phyloP scores from a whole-genome alignment of 2,113 vertebrate genomes.

The Pristiophorus japonicus region DNA sequence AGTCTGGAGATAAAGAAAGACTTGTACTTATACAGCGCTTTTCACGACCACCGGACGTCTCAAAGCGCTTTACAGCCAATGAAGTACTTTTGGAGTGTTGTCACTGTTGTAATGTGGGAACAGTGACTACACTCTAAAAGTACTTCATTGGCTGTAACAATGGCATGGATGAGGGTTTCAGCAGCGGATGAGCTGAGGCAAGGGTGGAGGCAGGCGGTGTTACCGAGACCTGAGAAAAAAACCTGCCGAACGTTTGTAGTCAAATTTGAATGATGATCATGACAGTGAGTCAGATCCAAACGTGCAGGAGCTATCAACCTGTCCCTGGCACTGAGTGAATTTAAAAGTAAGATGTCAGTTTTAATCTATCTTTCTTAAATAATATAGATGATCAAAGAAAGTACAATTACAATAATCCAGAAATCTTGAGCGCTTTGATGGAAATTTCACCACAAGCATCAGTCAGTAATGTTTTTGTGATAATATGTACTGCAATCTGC shows the following conservation, averaged over 20 bases:
- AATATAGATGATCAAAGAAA: neutral
- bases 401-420: neutral
- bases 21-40: too few species aligned
- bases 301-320: neutral
- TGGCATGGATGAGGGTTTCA: too few species aligned
- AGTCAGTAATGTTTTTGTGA: neutral
- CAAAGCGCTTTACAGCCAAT: too few species aligned
- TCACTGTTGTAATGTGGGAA: too few species aligned
- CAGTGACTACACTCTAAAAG: too few species aligned
- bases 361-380: neutral
- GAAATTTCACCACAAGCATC: neutral
- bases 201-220: too few species aligned
- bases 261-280: neutral
- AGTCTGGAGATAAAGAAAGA: too few species aligned
- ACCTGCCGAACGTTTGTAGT: neutral
- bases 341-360: neutral
- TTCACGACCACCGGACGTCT: too few species aligned
- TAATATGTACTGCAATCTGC: neutral
- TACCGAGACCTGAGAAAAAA: neutral
- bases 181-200: too few species aligned
- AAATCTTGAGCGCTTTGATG: neutral
- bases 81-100: too few species aligned
- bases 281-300: neutral
- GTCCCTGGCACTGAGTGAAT: neutral
- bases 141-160: too few species aligned